Evolutionary conservation across 2,797 vertebrate species (phyloP).

Genomic region (Enteromius anoplus): DNA sequence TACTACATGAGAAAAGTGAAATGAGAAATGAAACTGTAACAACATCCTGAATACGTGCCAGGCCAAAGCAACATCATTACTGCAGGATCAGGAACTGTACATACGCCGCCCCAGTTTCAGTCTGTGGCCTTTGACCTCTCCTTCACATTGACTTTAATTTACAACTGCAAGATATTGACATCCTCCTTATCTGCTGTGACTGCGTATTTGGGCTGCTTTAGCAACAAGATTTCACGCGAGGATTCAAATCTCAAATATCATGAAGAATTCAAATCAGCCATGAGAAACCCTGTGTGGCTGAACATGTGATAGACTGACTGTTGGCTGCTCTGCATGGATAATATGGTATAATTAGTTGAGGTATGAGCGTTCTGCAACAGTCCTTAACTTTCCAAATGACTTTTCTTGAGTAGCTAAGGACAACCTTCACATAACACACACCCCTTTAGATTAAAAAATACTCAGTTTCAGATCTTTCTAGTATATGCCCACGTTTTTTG

Average conservation of each 20-base stretch:
- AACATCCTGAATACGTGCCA: slow-evolving; percentile 5
- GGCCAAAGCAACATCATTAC: slow-evolving; percentile 6
- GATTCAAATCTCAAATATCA: slow-evolving; percentile 27
- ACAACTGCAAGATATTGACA: background rate
- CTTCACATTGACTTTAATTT: background rate
- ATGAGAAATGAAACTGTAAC: slow-evolving; percentile 17
- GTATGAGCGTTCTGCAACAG: background rate
- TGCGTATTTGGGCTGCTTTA: slow-evolving; percentile 23
- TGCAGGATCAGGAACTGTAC: background rate
- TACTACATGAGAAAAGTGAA: slow-evolving; percentile 10
- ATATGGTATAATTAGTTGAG: background rate
- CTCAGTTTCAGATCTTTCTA: slow-evolving; percentile 29
- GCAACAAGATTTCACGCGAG: slow-evolving; percentile 36
- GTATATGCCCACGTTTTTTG: slow-evolving; percentile 23
- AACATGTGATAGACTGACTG: slow-evolving; percentile 3
- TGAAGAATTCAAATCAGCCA: slow-evolving; percentile 2
- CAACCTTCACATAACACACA: background rate
- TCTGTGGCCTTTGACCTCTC: background rate
- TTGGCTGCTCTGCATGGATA: background rate
- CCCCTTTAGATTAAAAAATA: background rate
- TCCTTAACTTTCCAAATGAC: background rate
- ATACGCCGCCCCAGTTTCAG: background rate
- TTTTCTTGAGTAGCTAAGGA: background rate
- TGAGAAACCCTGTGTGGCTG: slow-evolving; percentile 5
- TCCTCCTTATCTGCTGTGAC: background rate